Conservation (phyloP, 1,140 invertebrate genomes). For the Zaprionus nigranus region DNA sequence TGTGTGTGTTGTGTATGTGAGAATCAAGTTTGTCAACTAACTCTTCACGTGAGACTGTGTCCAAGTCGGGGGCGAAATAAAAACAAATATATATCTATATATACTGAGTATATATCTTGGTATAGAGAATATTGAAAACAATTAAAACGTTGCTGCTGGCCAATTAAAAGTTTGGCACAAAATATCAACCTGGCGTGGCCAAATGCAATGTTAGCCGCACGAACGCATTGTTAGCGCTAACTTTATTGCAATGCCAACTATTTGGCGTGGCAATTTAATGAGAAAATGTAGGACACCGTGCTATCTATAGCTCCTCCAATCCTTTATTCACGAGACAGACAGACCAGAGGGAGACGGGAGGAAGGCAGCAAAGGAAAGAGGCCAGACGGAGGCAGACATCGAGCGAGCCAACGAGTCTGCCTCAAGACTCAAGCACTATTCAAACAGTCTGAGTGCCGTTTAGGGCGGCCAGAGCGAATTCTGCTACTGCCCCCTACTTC, state of each 20-base stretch:
- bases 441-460: slow-evolving; percentile 67
- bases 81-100: background rate
- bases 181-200: slow-evolving; percentile 56
- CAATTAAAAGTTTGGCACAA: slow-evolving; percentile 77
- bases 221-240: slow-evolving; percentile 76
- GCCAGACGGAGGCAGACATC: slow-evolving; percentile 22
- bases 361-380: background rate
- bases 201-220: slow-evolving; percentile 68
- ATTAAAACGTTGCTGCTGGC: slow-evolving; percentile 67
- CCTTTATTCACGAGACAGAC: slow-evolving; percentile 10
- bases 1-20: background rate
- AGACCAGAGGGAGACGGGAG: background rate
- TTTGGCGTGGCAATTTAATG: slow-evolving; percentile 78
- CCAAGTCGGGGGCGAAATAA: background rate
- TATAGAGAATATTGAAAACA: slow-evolving; percentile 49
- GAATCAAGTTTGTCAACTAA: slow-evolving; percentile 30
- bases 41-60: slow-evolving; percentile 14
- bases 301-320: background rate
- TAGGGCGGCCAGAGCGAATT: background rate
- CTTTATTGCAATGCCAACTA: slow-evolving; percentile 72
- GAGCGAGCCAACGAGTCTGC: slow-evolving; percentile 28
- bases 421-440: slow-evolving; percentile 66
- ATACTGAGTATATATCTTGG: background rate
- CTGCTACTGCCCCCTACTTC: background rate
- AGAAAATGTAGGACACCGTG: slow-evolving; percentile 74